Percentiles rank a stretch among this genome's conserved stretches.
Conservation (phyloP, 2,888 invertebrate species). For the Lasioglossum figueresi region DNA sequence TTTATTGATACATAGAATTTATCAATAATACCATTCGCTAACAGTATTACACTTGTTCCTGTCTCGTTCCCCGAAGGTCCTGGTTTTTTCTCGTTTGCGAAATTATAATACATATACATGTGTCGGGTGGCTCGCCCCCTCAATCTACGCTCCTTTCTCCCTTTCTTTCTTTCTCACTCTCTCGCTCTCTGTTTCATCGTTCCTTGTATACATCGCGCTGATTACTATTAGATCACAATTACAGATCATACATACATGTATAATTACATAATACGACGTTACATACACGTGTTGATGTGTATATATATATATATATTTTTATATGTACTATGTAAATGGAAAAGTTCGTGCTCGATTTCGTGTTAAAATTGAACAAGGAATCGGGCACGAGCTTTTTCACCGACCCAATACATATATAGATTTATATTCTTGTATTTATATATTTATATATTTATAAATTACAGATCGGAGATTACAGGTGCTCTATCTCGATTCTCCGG, state of each 20-base stretch:
- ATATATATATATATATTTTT: conserved; percentile 15
- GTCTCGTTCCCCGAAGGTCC: conserved; percentile 48
- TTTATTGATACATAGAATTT: conserved; percentile 82
- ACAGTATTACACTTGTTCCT: conserved; percentile 70
- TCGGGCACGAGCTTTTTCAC: background rate
- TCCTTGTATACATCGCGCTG: conserved; percentile 46
- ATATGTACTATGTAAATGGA: background rate
- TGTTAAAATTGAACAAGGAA: background rate
- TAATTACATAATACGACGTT: conserved; percentile 61
- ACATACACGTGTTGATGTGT: conserved; percentile 50
- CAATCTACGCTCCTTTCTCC: conserved; percentile 18
- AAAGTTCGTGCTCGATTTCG: background rate
- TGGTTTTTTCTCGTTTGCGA: conserved; percentile 42
- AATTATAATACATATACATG: conserved; percentile 60
- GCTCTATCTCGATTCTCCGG: conserved; percentile 16
- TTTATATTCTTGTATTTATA: conserved; percentile 38
- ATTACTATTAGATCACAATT: conserved; percentile 64
- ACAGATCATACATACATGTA: conserved; percentile 60
- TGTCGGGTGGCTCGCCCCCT: conserved; percentile 12
- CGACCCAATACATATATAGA: background rate
- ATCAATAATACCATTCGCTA: conserved; percentile 75
- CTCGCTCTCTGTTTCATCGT: conserved; percentile 11
- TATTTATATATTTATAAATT: conserved; percentile 51
- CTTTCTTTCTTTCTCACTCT: background rate
- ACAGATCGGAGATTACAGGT: conserved; percentile 51